phyloP scores from a whole-genome alignment of 2,888 invertebrate genomes.

The Scaeva pyrastri region DNA sequence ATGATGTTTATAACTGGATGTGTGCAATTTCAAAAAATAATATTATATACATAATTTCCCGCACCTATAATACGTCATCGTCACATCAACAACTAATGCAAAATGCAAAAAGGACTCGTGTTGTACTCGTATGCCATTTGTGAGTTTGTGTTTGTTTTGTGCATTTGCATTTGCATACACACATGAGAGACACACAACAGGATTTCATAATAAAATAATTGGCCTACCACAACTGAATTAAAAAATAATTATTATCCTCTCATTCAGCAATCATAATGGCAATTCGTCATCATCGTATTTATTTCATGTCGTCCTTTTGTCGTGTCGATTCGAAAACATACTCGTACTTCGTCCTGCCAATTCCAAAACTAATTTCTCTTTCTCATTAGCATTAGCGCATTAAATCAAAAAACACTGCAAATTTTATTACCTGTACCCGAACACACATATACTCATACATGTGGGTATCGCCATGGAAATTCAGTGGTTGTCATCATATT shows the following conservation, averaged over 20 bases:
- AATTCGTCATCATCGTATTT: slow-evolving; percentile 21
- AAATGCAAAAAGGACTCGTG: neutral
- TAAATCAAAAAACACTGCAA: slow-evolving; percentile 37
- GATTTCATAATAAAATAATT: slow-evolving; percentile 26
- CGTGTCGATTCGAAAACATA: neutral
- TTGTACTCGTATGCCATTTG: too few relatives aligned
- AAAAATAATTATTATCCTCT: slow-evolving; percentile 24
- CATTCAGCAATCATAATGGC: neutral
- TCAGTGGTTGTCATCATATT: neutral
- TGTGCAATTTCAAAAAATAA: neutral
- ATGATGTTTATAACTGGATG: neutral
- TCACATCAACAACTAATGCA: slow-evolving; percentile 42
- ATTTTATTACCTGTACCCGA: neutral
- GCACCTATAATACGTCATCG: slow-evolving; percentile 15
- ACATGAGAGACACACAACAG: too few relatives aligned
- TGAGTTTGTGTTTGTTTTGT: neutral
- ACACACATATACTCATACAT: too few relatives aligned
- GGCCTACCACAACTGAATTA: slow-evolving; percentile 14
- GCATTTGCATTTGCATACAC: too few relatives aligned
- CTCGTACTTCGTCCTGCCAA: slow-evolving; percentile 7
- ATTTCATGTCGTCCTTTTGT: neutral
- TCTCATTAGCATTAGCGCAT: slow-evolving; percentile 5
- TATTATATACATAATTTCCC: slow-evolving; percentile 1
- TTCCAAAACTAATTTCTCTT: slow-evolving; percentile 39
- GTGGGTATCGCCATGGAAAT: too few relatives aligned